Base-by-base conservation (phyloP, 2,888 invertebrate genomes). In the Chromoteleia sp. region DNA sequence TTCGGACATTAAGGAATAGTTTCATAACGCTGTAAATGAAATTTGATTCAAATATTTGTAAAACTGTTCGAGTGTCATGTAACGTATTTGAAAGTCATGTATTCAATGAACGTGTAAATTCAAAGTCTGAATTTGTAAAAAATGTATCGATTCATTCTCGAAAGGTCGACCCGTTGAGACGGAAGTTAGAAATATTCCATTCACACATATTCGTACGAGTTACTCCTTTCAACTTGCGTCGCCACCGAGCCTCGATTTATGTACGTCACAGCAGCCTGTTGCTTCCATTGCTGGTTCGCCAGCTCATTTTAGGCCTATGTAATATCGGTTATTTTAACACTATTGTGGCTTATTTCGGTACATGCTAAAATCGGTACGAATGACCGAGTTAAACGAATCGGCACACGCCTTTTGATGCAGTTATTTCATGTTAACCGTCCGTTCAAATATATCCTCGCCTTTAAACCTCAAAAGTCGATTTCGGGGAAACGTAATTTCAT, bases 261-360 rank as follows among this genome's bases (percentile, higher is more conserved):
- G 84, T 83, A 81, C 80, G 82, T 88, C 88, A 87, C 88, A 86
- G 84, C 88, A 89, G 89, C 89, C 89, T 89, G 89, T 89, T 89
- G 89, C 89, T 83, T 79, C 65, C 52, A 25, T 15, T 59, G 39
- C 67, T 75, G 58, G 65, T 63, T 59, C 67, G 45, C 68, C 59
- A 56, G 68, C 65, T 79, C 70, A 71, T 78, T 81, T 67, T 65
- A 56, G 75, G 76, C 82, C 67, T 58, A 48, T 41, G 63, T 52
- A 63, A 59, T 61, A 48, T 54, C 7, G 41, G 65, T 74, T 82
- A 75, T 70, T 78, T 70, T 67, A 70, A 65, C 59, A 1, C 52
- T 15, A 43, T 71, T 78, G 71, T 54, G 52, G 43, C 54, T 67
- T 54, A 68, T 79, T 67, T 61, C 15, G 4, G 52, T 45, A 15